Evolutionary conservation across 2,888 invertebrate genomes (phyloP).

Genomic region (Tetragnatha montana): DNA sequence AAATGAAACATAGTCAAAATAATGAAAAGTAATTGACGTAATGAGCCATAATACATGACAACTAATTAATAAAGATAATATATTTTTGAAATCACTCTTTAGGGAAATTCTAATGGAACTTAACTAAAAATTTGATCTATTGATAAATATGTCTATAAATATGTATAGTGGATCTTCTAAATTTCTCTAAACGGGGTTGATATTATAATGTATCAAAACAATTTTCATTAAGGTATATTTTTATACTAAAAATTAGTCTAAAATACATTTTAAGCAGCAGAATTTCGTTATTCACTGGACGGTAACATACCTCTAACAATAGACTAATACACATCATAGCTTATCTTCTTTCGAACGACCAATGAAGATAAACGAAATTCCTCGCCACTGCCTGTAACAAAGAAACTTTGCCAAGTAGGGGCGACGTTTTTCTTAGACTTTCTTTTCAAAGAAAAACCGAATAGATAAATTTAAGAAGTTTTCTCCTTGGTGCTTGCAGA

Average conservation of each 20-base stretch:
- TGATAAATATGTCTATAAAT: too few relatives aligned
- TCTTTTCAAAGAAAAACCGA: background rate
- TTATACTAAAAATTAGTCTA: background rate
- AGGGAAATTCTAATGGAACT: too few relatives aligned
- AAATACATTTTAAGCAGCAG: background rate
- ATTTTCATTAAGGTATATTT: too few relatives aligned
- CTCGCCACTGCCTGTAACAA: background rate
- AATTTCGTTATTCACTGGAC: background rate
- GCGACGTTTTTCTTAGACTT: background rate
- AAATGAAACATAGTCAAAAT: too few relatives aligned
- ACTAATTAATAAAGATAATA: too few relatives aligned
- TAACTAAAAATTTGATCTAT: too few relatives aligned
- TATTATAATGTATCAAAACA: too few relatives aligned
- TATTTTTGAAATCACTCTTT: too few relatives aligned
- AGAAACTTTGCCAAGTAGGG: background rate
- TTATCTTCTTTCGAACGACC: background rate
- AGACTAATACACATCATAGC: background rate
- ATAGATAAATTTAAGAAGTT: background rate
- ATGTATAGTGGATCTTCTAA: too few relatives aligned
- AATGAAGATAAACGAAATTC: background rate
- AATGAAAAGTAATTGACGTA: too few relatives aligned
- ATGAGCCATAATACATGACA: too few relatives aligned
- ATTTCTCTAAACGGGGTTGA: too few relatives aligned
- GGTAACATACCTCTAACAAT: background rate
- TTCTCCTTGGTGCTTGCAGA: background rate